Conservation (phyloP, 2,888 invertebrate genomes). For the Ochlodes sylvanus region DNA sequence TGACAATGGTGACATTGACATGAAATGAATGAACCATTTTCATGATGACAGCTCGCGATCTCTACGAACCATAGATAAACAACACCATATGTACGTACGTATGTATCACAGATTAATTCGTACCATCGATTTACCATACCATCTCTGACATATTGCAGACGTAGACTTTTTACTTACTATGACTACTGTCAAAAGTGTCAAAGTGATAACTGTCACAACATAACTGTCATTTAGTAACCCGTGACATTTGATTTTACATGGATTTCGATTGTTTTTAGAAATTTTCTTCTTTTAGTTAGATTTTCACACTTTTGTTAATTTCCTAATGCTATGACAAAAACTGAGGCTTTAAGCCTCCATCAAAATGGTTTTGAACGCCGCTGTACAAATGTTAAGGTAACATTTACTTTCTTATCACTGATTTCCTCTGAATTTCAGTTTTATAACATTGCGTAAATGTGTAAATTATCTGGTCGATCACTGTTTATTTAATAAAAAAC, state of each 20-base stretch:
- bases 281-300: conserved; percentile 63
- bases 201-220: too few species aligned
- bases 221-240: not conserved
- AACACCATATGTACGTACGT: too few species aligned
- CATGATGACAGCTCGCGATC: too few species aligned
- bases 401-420: not conserved
- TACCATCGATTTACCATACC: too few species aligned
- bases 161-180: too few species aligned
- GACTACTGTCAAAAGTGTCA: too few species aligned
- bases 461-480: not conserved
- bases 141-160: too few species aligned
- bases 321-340: conserved; percentile 80
- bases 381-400: conserved; percentile 90
- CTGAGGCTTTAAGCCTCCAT: conserved; percentile 79
- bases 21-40: too few species aligned
- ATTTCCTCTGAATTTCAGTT: conserved; percentile 17
- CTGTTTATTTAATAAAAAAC: not conserved
- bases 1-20: too few species aligned
- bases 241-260: conserved; percentile 55
- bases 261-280: conserved; percentile 76
- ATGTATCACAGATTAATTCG: too few species aligned
- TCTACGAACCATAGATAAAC: too few species aligned
- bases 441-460: conserved; percentile 25
- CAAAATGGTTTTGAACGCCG: conserved; percentile 90
- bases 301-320: conserved; percentile 44